Base-by-base conservation (phyloP, 2,797 vertebrate species). In the Cyclopterus lumpus region DNA sequence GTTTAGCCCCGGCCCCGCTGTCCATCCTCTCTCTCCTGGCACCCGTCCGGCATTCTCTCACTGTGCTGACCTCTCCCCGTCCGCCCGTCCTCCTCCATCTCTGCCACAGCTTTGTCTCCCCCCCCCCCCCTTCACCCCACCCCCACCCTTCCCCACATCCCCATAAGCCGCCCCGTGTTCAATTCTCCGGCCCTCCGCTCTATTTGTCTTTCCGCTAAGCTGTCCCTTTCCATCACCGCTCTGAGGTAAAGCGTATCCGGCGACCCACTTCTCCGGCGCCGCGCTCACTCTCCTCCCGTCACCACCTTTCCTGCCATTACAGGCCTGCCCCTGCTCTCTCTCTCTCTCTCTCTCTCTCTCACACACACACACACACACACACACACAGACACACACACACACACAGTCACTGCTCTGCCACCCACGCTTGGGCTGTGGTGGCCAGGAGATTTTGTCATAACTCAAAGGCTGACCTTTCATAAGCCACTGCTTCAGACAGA, bases 401-500 rank as follows among this genome's bases (percentile, higher is more conserved):
- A 68, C 59, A 74, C 24, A 81, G 63, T 82, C 67, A 84, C 59
- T 82, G 83, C 82, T 84, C 78, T 78, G 81, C 86, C 91, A 87
- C 92, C 91, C 89, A 92, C 90, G 67, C 87, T 84, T 68, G 72
- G 90, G 80, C 86, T 89, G 89, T 83, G 92, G 86, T 82, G 89
- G 88, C 92, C 89, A 90, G 88, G 87, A 92, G 88, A 92, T 87
- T 88, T 87, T 90, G 90, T 89, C 91, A 92, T 94, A 93, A 93
- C 88, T 93, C 93, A 93, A 86, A 90, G 82, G 62, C 82, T 93
- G 93, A 93, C 93, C 93, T 93, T 93, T 94, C 88, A 91, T 89
- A 90, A 90, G 89, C 88, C 87, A 86, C 81, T 80, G 81, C 89
- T 87, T 85, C 87, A 92, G 90, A 93, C 91, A 92, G 92, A 94